Evolutionary conservation across 2,888 invertebrate species (phyloP).

Genomic region (Odontothrips loti): DNA sequence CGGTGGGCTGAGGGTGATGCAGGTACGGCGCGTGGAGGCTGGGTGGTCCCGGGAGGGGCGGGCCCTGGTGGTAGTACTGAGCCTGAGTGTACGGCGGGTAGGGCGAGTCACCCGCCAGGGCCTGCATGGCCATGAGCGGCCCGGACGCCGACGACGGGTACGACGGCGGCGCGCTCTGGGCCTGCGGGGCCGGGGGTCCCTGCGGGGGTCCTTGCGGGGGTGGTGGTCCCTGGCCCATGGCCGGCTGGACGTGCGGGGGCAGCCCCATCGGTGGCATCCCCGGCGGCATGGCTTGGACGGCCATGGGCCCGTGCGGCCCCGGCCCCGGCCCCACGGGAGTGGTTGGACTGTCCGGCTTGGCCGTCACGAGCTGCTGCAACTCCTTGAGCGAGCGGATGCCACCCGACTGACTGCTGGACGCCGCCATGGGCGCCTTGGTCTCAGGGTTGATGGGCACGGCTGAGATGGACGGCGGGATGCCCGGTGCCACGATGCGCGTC

Average conservation of each 20-base stretch:
- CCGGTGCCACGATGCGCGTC: neutral
- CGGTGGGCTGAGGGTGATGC: slow-evolving; percentile 44
- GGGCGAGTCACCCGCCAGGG: neutral
- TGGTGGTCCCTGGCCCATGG: neutral
- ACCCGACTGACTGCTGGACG: neutral
- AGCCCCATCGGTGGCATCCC: neutral
- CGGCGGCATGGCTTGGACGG: neutral
- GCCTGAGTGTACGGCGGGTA: neutral
- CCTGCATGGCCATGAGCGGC: slow-evolving; percentile 21
- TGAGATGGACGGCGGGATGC: slow-evolving; percentile 7
- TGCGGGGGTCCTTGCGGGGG: neutral
- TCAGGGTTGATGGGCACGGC: slow-evolving; percentile 21
- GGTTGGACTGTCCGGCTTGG: neutral
- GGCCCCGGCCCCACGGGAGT: neutral
- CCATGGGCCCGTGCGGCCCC: slow-evolving; percentile 4
- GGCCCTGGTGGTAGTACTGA: slow-evolving; percentile 2
- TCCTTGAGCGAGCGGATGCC: neutral
- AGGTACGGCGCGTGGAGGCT: slow-evolving; percentile 41
- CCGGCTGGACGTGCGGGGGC: neutral
- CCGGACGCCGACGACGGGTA: neutral
- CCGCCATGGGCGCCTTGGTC: neutral
- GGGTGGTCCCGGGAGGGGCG: too few species aligned
- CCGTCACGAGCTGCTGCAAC: neutral
- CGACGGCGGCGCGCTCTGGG: neutral
- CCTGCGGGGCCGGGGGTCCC: neutral